These are phyloP conservation scores for Heliocidaris tuberculata DNA, from an alignment of 35 echinoderm and acorn worm genomes.

Conservation along the genomic window DNA sequence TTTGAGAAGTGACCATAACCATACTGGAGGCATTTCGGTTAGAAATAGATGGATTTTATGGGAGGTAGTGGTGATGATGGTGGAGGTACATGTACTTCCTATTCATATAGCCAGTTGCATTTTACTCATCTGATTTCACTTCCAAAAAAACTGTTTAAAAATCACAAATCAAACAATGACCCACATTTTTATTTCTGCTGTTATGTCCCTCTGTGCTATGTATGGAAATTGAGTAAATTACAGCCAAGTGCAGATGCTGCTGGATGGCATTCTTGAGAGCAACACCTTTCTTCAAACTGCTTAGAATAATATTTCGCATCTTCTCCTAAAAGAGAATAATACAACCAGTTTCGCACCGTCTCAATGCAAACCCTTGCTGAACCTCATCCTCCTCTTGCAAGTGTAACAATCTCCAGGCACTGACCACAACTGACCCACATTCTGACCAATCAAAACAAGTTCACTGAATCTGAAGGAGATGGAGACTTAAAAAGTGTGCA, in stretches of 20 bases:
- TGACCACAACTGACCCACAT: slow-evolving; percentile 1
- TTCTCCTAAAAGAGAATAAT: not conserved
- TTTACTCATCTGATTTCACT: too few species aligned
- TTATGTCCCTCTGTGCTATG: too few species aligned
- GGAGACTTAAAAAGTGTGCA: not conserved
- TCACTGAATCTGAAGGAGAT: not conserved
- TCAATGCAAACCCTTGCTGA: too few species aligned
- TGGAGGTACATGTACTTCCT: not conserved
- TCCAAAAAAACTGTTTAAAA: too few species aligned
- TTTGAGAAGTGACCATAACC: not conserved
- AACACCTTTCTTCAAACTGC: too few species aligned
- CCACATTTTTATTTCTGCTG: too few species aligned
- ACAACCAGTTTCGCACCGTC: too few species aligned
- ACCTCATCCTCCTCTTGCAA: not conserved
- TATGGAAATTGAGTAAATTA: too few species aligned
- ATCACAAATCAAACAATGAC: too few species aligned
- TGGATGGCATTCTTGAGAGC: too few species aligned
- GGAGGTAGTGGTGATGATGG: not conserved
- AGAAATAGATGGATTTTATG: not conserved
- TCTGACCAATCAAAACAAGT: slow-evolving; percentile 10
- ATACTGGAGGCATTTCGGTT: not conserved
- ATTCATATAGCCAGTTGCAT: not conserved
- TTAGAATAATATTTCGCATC: not conserved
- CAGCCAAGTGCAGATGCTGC: too few species aligned
- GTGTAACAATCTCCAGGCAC: slow-evolving; percentile 15